Percentiles rank a stretch among this genome's conserved stretches.
Conservation (phyloP, 2,888 invertebrate genomes). For the Plebejus argus region DNA sequence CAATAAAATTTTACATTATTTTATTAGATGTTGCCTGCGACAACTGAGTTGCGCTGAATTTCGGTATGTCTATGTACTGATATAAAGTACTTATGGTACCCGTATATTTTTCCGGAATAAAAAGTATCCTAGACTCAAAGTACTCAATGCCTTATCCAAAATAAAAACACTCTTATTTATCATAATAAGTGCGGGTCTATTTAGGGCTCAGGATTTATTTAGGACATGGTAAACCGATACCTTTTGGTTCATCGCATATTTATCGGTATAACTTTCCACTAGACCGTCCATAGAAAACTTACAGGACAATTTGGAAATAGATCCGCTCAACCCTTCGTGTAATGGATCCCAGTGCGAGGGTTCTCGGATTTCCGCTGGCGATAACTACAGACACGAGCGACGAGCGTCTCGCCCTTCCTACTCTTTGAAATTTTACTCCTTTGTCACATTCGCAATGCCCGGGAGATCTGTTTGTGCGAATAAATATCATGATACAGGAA, state of each 20-base stretch:
- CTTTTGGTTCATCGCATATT: background rate
- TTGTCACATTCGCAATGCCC: constrained; percentile 28
- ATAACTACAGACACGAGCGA: constrained; percentile 26
- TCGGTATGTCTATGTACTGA: too few species aligned
- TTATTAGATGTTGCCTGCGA: background rate
- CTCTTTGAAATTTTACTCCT: constrained; percentile 31
- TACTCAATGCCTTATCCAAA: background rate
- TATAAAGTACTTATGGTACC: background rate
- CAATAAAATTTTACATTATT: background rate
- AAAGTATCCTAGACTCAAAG: background rate
- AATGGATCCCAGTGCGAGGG: constrained; percentile 55
- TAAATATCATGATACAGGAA: background rate
- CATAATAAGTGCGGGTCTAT: background rate
- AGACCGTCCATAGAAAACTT: constrained; percentile 14
- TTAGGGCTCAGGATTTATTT: background rate
- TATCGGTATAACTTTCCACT: background rate
- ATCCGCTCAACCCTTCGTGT: constrained; percentile 37
- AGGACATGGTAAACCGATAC: background rate
- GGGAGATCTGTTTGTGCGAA: constrained; percentile 3
- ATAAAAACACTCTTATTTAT: background rate
- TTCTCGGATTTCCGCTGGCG: constrained; percentile 59
- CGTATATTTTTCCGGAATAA: background rate
- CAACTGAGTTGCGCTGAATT: background rate
- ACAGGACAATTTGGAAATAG: constrained; percentile 11
- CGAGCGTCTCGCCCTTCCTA: constrained; percentile 25